Conservation (phyloP, 35 echinoderm and acorn worm genomes). For the Ophioderma brevispina region DNA sequence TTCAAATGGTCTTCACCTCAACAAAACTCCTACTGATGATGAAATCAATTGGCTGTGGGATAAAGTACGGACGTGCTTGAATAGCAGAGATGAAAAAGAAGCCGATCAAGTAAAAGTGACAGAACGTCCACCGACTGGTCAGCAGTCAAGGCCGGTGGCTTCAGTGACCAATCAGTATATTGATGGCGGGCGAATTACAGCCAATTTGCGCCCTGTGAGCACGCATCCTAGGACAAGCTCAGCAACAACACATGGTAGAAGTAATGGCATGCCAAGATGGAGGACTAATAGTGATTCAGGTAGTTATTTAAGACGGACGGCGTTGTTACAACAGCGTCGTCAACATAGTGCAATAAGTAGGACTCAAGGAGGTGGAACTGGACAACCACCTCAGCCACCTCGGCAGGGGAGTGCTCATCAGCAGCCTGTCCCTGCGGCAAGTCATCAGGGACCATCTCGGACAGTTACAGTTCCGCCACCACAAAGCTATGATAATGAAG, state of each 20-base stretch:
- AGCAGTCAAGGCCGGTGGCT: slow-evolving; percentile 19
- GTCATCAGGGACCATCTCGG: slow-evolving; percentile 70
- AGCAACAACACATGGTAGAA: slow-evolving; percentile 25
- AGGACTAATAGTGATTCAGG: slow-evolving; percentile 84
- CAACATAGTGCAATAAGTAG: slow-evolving; percentile 16
- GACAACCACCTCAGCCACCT: background rate
- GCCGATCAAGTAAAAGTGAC: slow-evolving; percentile 3
- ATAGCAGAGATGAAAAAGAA: slow-evolving; percentile 56
- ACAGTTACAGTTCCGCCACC: slow-evolving; percentile 25
- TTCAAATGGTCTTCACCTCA: slow-evolving; percentile 58
- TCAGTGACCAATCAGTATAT: slow-evolving; percentile 38
- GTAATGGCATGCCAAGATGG: slow-evolving; percentile 62
- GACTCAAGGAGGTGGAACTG: background rate
- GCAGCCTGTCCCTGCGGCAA: slow-evolving; percentile 34
- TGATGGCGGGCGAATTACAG: slow-evolving; percentile 54
- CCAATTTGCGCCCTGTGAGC: slow-evolving; percentile 44
- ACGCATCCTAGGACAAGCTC: slow-evolving; percentile 12
- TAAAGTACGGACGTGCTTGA: slow-evolving; percentile 94
- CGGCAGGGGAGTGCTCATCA: slow-evolving; percentile 15
- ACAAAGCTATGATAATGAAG: slow-evolving; percentile 18
- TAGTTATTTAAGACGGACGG: slow-evolving; percentile 43
- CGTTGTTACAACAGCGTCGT: slow-evolving; percentile 67
- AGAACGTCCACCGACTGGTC: slow-evolving; percentile 14
- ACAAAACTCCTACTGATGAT: slow-evolving; percentile 97
- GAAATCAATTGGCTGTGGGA: slow-evolving; percentile 99